Conservation (phyloP, 2,113 vertebrate genomes). For the Hippoglossus stenolepis region DNA sequence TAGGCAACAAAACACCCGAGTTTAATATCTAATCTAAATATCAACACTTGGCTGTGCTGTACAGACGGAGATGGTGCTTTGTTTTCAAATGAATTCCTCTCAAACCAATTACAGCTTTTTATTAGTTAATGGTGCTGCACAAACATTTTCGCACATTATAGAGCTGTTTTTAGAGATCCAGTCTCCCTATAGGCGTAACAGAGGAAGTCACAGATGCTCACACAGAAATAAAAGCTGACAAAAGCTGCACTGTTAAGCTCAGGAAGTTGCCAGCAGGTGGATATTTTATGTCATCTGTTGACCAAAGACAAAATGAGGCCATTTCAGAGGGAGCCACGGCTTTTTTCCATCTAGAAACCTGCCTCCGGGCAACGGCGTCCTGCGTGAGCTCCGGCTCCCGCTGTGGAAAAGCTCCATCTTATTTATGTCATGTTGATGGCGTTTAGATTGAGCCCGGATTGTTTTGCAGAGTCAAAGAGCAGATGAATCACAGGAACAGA, state of each 20-base stretch:
- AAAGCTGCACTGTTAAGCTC: conserved; percentile 24
- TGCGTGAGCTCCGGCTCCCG: conserved; percentile 17
- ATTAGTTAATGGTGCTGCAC: neutral
- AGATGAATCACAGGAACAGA: conserved; percentile 29
- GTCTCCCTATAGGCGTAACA: conserved; percentile 16
- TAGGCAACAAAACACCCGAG: neutral
- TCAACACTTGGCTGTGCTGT: neutral
- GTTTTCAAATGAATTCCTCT: neutral
- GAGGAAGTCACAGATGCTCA: conserved; percentile 10
- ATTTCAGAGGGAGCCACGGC: conserved; percentile 15
- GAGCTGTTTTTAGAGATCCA: conserved; percentile 28
- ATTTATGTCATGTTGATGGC: conserved; percentile 40
- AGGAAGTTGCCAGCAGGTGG: conserved; percentile 27
- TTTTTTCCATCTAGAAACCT: neutral
- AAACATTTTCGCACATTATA: neutral
- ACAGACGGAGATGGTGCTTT: neutral
- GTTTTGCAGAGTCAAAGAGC: conserved; percentile 28
- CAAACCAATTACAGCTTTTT: neutral
- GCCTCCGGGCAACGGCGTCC: conserved; percentile 36
- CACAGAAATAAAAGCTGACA: neutral
- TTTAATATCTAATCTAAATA: conserved; percentile 30
- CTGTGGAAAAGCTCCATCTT: conserved; percentile 35
- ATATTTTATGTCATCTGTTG: conserved; percentile 34
- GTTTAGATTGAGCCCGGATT: conserved; percentile 34
- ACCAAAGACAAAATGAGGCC: conserved; percentile 44